These are phyloP conservation scores for Catalaphyllia jardinei DNA, from an alignment of 64 coral and sea anemone genomes.

Conservation along the genomic window DNA sequence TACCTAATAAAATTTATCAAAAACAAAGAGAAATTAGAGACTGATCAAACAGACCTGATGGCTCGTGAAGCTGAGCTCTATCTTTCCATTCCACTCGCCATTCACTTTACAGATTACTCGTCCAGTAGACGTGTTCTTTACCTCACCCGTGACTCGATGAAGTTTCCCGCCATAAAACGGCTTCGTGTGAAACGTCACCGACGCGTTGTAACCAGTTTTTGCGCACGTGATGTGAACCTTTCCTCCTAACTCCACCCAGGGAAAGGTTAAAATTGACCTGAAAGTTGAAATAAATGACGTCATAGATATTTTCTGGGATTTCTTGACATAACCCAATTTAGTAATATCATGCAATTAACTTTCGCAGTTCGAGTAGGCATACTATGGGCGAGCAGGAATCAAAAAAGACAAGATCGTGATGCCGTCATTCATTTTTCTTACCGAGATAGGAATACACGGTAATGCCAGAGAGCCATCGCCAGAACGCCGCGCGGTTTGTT, in stretches of 20 bases:
- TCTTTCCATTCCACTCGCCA: conserved; percentile 92
- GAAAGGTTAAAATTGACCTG: conserved; percentile 96
- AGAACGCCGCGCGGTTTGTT: too few species aligned
- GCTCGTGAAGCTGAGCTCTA: conserved; percentile 82
- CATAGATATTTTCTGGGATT: background rate
- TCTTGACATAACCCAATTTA: too few species aligned
- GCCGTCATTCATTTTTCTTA: too few species aligned
- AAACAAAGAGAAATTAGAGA: background rate
- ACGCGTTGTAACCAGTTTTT: conserved; percentile 89
- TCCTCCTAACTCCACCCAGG: conserved; percentile 94
- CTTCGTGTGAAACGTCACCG: conserved; percentile 95
- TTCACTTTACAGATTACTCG: conserved; percentile 92
- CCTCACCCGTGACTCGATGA: conserved; percentile 90
- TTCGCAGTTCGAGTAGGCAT: too few species aligned
- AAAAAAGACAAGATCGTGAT: background rate
- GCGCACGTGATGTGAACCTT: conserved; percentile 93
- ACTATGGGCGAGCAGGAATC: too few species aligned
- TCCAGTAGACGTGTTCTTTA: conserved; percentile 79
- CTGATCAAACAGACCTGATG: conserved; percentile 64
- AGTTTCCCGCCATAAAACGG: conserved; percentile 95
- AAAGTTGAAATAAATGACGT: background rate
- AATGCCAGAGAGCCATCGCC: too few species aligned
- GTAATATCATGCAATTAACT: too few species aligned
- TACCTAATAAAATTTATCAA: too few species aligned
- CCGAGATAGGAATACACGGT: too few species aligned